phyloP scores from a whole-genome alignment of 2,113 vertebrate species.

The Psittacara wagleri region DNA sequence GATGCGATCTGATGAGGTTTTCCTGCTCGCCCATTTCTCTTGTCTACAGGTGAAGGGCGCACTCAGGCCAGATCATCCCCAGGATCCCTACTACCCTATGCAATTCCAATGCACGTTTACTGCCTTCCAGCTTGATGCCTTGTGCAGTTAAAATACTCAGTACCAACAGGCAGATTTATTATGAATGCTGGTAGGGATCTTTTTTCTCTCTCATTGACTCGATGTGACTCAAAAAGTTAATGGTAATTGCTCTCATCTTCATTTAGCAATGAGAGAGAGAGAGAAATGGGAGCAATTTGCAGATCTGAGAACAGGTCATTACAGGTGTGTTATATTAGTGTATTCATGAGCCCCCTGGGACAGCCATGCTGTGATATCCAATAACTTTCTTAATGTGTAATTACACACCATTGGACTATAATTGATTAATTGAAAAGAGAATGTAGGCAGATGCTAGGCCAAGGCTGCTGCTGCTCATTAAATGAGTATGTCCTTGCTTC shows the following conservation, averaged over 20 bases:
- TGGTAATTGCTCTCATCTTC: constrained; percentile 75
- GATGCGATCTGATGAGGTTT: constrained; percentile 54
- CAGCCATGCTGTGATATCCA: constrained; percentile 76
- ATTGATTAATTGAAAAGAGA: constrained; percentile 86
- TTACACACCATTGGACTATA: constrained; percentile 79
- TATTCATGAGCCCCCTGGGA: constrained; percentile 78
- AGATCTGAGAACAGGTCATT: constrained; percentile 75
- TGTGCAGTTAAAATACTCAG: not conserved
- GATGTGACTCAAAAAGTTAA: constrained; percentile 77
- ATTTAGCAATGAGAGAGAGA: constrained; percentile 70
- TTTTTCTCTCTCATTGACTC: constrained; percentile 67
- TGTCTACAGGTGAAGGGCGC: not conserved
- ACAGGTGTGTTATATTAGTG: constrained; percentile 81
- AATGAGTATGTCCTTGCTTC: constrained; percentile 78
- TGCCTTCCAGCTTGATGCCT: not conserved
- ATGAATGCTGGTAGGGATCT: constrained; percentile 39
- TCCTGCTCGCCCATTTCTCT: constrained; percentile 44
- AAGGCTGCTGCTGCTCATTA: constrained; percentile 78
- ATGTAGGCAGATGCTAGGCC: constrained; percentile 80
- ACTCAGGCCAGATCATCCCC: not conserved
- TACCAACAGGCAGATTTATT: constrained; percentile 58
- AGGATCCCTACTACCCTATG: not conserved
- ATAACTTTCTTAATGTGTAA: constrained; percentile 84
- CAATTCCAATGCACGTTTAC: not conserved
- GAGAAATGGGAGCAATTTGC: constrained; percentile 77